These are phyloP conservation scores for Regulus satrapa DNA, from an alignment of 2,113 vertebrate species.

Conservation along the genomic window DNA sequence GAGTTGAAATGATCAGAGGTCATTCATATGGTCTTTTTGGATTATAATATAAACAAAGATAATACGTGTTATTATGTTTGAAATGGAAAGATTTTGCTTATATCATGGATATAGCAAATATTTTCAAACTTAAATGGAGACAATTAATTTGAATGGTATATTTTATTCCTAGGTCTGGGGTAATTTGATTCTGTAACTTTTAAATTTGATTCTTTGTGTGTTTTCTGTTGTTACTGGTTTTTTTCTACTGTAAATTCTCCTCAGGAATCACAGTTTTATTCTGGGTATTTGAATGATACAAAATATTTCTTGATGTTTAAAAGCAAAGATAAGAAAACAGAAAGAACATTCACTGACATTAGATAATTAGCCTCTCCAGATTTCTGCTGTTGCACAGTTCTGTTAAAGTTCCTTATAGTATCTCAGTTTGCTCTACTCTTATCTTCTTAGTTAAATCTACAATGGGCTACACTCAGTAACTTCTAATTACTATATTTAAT, in stretches of 20 bases:
- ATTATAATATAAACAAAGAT: not conserved
- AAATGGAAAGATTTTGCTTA: not conserved
- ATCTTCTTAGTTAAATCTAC: not conserved
- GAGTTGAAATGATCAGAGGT: not conserved
- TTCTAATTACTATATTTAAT: not conserved
- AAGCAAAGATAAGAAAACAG: not conserved
- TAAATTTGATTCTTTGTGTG: accelerated
- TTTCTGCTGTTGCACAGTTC: not conserved
- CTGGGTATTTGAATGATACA: not conserved
- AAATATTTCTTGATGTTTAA: not conserved
- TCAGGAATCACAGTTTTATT: not conserved
- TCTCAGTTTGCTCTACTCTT: not conserved
- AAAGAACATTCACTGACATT: not conserved
- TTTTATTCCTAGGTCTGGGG: not conserved
- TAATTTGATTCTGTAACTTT: not conserved
- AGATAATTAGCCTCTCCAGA: not conserved
- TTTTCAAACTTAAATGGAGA: not conserved
- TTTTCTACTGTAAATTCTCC: not conserved
- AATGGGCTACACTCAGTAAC: not conserved
- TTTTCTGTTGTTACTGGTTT: not conserved
- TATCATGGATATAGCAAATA: not conserved
- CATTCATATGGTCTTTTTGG: not conserved
- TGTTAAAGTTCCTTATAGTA: not conserved
- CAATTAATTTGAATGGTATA: not conserved
- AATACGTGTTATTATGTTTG: not conserved